Base-by-base conservation (phyloP, 2,888 invertebrate genomes). In the Mechanitis messenoides region DNA sequence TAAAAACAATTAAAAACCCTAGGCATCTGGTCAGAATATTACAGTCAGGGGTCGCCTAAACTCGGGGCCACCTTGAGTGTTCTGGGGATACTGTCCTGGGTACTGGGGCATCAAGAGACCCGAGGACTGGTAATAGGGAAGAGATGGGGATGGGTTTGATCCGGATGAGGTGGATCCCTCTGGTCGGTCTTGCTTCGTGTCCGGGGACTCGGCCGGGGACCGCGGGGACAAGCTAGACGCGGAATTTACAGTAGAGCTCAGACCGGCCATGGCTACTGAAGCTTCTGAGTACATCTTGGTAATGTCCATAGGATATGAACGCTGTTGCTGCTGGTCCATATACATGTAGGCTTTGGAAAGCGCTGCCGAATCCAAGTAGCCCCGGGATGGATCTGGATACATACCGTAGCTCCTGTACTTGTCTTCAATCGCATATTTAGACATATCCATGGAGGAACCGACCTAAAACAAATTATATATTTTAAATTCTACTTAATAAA, bases 21-120 rank as follows among this genome's bases (percentile, higher is more conserved):
- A 86, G 47, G 73, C 77, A 76, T 94, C 94, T 91, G 94, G 94
- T 95, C 95, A 95, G 91, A 95, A 95, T 92, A 95, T 94, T 73
- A 95, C 95, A 56, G 95, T 93, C 28, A 95, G 83, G 1, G 95
- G 95, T 78, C 95, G 91, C 72, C 95, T 87, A 79, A 94, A 94
- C 79, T 95, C 95, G 54, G 92, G 89, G 42, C 93, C 93, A 4
- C 91, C 88, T 76, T 92, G 92, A 1, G 92, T 78, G 3, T 90
- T 77, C 58, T 91, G 90, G 0, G 92, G 87, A 64, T 92, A 92
- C 70, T 91, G 91, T 0, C 90, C 90, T 0, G 93, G 91, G 72
- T 94, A 94, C 71, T 94, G 94, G 0, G 93, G 91, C 92, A 94
- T 93, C n/a, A 93, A 80, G 47, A 93, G 91, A 35, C 92, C 91